A percentile compares a stretch with the other conserved stretches of the same genome.
phyloP scores from a whole-genome alignment of 2,113 vertebrate genomes.

The Burhinus bistriatus region DNA sequence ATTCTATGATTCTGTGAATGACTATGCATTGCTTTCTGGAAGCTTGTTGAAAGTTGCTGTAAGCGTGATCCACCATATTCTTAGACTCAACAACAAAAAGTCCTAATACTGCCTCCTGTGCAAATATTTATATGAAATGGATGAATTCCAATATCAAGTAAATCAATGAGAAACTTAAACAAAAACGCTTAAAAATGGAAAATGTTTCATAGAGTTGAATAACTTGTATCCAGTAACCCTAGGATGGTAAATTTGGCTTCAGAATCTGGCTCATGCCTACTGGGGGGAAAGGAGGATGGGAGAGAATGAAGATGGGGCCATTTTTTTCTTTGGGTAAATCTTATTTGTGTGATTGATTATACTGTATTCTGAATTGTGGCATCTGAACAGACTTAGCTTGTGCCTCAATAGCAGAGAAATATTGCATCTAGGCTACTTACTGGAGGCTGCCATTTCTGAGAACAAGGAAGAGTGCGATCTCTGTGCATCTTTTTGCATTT shows the following conservation, averaged over 20 bases:
- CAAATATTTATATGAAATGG: background rate
- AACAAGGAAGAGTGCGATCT: background rate
- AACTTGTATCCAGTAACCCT: background rate
- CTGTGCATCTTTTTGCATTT: background rate
- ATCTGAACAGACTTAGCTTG: background rate
- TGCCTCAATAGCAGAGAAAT: background rate
- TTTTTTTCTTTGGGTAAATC: background rate
- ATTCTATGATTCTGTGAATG: too few species aligned
- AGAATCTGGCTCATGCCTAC: background rate
- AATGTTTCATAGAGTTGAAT: background rate
- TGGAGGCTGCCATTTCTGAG: background rate
- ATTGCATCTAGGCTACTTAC: background rate
- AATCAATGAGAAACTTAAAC: background rate
- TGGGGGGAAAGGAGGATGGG: background rate
- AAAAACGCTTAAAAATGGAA: background rate
- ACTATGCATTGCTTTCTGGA: too few species aligned
- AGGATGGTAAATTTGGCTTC: background rate
- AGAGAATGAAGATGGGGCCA: background rate
- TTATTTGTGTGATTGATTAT: background rate
- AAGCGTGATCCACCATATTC: too few species aligned
- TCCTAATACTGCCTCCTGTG: background rate
- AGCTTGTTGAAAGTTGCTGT: too few species aligned
- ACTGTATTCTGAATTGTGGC: background rate
- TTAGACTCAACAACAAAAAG: background rate
- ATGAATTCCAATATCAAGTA: background rate